A percentile compares a stretch with the other conserved stretches of the same genome.
Evolutionary conservation across 2,888 invertebrate genomes (phyloP).

Genomic region (Morpho helenor): DNA sequence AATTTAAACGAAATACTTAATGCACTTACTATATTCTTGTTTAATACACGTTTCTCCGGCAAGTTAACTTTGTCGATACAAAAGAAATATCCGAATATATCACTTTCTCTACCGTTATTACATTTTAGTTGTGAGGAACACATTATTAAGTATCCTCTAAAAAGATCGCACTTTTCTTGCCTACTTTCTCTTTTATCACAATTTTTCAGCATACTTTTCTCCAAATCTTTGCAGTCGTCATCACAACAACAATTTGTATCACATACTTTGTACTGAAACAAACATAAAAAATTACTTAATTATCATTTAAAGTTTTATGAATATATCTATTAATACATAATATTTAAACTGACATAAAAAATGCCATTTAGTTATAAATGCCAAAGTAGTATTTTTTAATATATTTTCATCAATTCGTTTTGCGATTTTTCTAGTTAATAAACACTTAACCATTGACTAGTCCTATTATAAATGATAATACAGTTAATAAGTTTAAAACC

Average conservation of each 20-base stretch:
- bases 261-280: conserved; percentile 79
- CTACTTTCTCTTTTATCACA: conserved; percentile 63
- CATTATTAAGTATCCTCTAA: background rate
- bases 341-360: no score
- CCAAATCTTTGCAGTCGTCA: conserved; percentile 81
- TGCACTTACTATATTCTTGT: conserved; percentile 36
- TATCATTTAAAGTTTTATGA: background rate
- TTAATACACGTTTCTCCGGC: conserved; percentile 43
- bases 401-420: no score
- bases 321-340: background rate
- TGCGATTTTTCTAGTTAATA: no score
- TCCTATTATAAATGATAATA: no score
- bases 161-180: conserved; percentile 3
- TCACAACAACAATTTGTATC: conserved; percentile 94
- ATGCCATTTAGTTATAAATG: no score
- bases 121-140: conserved; percentile 31
- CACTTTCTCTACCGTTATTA: conserved; percentile 26
- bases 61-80: conserved; percentile 63
- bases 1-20: background rate
- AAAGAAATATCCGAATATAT: conserved; percentile 47
- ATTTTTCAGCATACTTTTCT: conserved; percentile 79
- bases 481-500: no score
- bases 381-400: background rate
- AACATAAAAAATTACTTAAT: no score
- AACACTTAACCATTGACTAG: no score